Base-by-base conservation (phyloP, 2,797 vertebrate species). In the Diceros bicornis region DNA sequence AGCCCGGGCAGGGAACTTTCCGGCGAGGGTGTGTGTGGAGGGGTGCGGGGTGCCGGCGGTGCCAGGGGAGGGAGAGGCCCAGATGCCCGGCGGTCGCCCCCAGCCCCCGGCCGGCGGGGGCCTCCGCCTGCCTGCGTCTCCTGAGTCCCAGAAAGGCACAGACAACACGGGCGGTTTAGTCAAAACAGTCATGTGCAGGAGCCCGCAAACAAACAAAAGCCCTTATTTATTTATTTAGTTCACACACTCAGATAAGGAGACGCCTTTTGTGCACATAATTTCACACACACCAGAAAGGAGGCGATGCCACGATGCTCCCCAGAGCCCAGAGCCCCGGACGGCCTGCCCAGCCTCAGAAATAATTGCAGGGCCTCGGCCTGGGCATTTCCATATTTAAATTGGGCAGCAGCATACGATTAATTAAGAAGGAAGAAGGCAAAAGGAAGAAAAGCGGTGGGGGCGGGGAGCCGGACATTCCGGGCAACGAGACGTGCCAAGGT, bases 191-290 rank as follows among this genome's bases (percentile, higher is more conserved):
- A 83, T 97, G 98, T 94, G 93, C 96, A 37, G 69, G 89, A 96
- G 98, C 97, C 94, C 57, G 86, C 95, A 88, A 95, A 97, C 97
- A 97, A 96, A 98, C 98, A 98, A 97, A 98, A 97, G 96, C 97
- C 96, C 96, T 82, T 97, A 97, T 98, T 98, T 98, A 97, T 98
- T 98, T 98, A 98, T 97, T 97, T 98, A 96, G 98, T 97, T 97
- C 98, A 97, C 98, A 98, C 98, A 97, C 97, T 94, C 97, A 84
- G 98, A 97, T 95, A 92, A 96, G 97, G 96, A 94, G 96, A 44
- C 41, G 96, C 83, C 98, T 98, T 96, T 97, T 98, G 98, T 98
- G 97, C 96, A 64, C 97, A 77, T 92, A 77, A 96, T 97, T 96
- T 96, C 97, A 97, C 98, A 96, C 96, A 64, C 94, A 89, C 79